Evolutionary conservation across 2,797 vertebrate genomes (phyloP).

Genomic region (Pseudomugil tenellus): DNA sequence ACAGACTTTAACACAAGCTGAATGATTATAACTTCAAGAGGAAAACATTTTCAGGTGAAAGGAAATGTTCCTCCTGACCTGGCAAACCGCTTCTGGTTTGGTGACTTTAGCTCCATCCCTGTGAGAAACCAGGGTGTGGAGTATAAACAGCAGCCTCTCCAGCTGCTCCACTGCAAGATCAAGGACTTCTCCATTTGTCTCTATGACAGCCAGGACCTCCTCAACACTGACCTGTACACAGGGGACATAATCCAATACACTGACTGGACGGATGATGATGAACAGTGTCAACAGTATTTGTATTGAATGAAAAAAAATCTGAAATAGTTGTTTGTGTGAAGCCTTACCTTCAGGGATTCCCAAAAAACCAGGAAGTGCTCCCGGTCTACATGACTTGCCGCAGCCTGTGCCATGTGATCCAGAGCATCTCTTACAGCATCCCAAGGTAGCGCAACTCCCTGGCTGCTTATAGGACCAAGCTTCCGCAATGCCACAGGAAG

Average conservation of each 20-base stretch:
- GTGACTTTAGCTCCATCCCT: constrained; percentile 88
- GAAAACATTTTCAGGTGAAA: rapidly evolving
- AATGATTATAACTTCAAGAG: too few relatives aligned
- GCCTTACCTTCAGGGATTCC: constrained; percentile 87
- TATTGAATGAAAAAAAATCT: too few relatives aligned
- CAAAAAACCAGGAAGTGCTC: constrained; percentile 90
- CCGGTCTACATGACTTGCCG: constrained; percentile 81
- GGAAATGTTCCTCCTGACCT: constrained; percentile 72
- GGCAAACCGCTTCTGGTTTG: constrained; percentile 84
- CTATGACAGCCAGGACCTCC: constrained; percentile 78
- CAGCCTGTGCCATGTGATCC: constrained; percentile 86
- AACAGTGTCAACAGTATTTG: neutral
- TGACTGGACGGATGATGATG: neutral
- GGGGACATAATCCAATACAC: neutral
- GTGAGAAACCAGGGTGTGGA: constrained; percentile 86
- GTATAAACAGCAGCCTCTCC: constrained; percentile 86
- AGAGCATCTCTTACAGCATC: constrained; percentile 85
- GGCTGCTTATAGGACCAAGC: constrained; percentile 86
- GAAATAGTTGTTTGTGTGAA: neutral
- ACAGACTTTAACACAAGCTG: neutral
- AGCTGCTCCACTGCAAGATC: constrained; percentile 84
- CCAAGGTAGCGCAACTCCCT: constrained; percentile 84
- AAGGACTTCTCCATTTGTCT: constrained; percentile 53
- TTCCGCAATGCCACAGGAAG: constrained; percentile 87
- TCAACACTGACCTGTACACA: constrained; percentile 78